These are phyloP conservation scores for Drosophila kepulauana DNA, from an alignment of 1,140 invertebrate species.

Conservation along the genomic window DNA sequence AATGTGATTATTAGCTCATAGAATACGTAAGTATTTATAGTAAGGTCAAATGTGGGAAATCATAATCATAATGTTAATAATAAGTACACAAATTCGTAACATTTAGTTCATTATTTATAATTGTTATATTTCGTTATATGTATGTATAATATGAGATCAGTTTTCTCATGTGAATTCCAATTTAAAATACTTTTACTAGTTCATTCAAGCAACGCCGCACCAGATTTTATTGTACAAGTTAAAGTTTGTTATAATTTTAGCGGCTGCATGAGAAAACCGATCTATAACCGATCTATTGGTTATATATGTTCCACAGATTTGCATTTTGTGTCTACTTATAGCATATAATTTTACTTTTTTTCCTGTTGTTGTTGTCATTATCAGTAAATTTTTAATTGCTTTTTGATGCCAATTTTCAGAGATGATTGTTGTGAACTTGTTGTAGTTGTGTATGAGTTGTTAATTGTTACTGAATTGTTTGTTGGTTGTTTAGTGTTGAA, in stretches of 20 bases:
- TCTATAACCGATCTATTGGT: slow-evolving; percentile 1
- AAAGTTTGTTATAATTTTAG: not conserved
- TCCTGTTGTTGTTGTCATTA: not conserved
- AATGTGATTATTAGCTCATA: slow-evolving; percentile 15
- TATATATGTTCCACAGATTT: slow-evolving; percentile 12
- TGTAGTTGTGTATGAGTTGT: slow-evolving; percentile 54
- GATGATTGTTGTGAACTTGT: slow-evolving; percentile 53
- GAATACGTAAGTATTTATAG: slow-evolving; percentile 34
- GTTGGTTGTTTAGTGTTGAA: slow-evolving; percentile 52
- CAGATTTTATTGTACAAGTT: not conserved
- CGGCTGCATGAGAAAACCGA: slow-evolving; percentile 11
- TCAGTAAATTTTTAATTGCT: not conserved
- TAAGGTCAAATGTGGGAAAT: not conserved
- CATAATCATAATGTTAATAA: slow-evolving; percentile 5
- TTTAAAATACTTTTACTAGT: not conserved
- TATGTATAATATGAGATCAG: slow-evolving; percentile 1
- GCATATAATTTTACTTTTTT: slow-evolving; percentile 20
- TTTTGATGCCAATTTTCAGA: slow-evolving; percentile 57
- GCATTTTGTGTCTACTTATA: slow-evolving; percentile 22
- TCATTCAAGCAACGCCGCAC: not conserved
- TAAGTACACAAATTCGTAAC: slow-evolving; percentile 18
- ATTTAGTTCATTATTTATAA: slow-evolving; percentile 25
- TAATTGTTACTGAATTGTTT: slow-evolving; percentile 39
- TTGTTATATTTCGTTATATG: slow-evolving; percentile 13
- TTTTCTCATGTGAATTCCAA: slow-evolving; percentile 12